Conservation (phyloP, 2,113 vertebrate genomes). For the Notechis scutatus region DNA sequence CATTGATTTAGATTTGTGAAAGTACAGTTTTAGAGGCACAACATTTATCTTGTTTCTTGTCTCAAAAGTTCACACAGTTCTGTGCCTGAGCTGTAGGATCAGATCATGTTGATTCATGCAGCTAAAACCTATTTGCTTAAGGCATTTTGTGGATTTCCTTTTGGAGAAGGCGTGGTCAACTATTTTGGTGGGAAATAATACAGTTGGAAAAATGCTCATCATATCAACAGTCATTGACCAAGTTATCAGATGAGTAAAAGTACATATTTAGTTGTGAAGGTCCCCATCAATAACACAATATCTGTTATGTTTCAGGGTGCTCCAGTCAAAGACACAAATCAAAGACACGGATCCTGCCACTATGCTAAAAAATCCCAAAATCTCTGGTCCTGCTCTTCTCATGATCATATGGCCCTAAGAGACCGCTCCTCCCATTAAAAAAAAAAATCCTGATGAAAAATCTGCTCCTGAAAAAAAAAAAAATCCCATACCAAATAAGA, state of each 20-base stretch:
- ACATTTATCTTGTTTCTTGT: slow-evolving; percentile 39
- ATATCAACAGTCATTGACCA: slow-evolving; percentile 65
- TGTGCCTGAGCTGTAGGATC: slow-evolving; percentile 22
- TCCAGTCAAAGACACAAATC: neutral
- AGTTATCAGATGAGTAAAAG: slow-evolving; percentile 61
- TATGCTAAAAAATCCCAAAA: neutral
- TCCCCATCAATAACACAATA: slow-evolving; percentile 65
- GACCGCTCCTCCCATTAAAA: neutral
- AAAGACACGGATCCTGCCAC: neutral
- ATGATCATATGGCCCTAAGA: neutral
- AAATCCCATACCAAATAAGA: neutral
- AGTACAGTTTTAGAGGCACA: slow-evolving; percentile 45
- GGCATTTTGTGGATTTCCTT: slow-evolving; percentile 49
- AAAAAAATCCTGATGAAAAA: neutral
- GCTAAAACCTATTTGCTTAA: slow-evolving; percentile 66
- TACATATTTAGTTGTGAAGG: slow-evolving; percentile 60
- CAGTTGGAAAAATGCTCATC: slow-evolving; percentile 70
- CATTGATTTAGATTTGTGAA: slow-evolving; percentile 32
- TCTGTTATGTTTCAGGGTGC: slow-evolving; percentile 64
- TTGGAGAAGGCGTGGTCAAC: slow-evolving; percentile 58
- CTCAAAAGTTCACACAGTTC: slow-evolving; percentile 20
- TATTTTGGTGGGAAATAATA: slow-evolving; percentile 69
- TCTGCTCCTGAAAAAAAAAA: neutral
- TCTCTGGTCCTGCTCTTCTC: neutral
- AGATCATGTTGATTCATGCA: slow-evolving; percentile 67